Base-by-base conservation (phyloP, 2,113 vertebrate species). In the Lonchura striata region DNA sequence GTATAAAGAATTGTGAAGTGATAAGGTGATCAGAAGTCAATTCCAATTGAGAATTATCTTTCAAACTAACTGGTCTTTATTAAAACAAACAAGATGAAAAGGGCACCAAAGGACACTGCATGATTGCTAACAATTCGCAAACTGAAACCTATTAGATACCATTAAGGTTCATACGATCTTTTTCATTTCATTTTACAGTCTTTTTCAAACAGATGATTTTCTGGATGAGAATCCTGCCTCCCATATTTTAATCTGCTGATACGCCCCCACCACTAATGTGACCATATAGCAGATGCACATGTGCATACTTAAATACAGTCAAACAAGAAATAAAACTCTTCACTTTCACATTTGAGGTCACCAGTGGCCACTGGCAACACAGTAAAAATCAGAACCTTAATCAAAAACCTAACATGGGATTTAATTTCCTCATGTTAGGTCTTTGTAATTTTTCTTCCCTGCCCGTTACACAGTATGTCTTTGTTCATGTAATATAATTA, bases 61-160 rank as follows among this genome's bases (percentile, higher is more conserved):
- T 94, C 90, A 83, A 75, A 78, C 54, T 71, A 92, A 86, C 71
- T 68, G 61, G 69, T 92, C 56, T 82, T 83, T 68, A 92, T 83
- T 86, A 86, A 92, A 90, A 88, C 27, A 66, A 81, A 75, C 56
- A 86, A 54, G 60, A 59, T 46, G n/a, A 83, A 88, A 90, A 93
- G 84, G 92, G 47, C 76, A 87, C 19, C 52, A 90, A 82, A 65
- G 77, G 82, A 92, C n/a, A 89, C 81, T 25, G 61, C 39, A 60
- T 69, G 86, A 90, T 76, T 92, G 88, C 93, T 97, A 94, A 90
- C 88, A 70, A 75, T 9, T 47, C 1, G 0, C 75, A 97, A 94
- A 94, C 49, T 65, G 86, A 95, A 92, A 96, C 92, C 93, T 83
- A 86, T 96, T 94, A 92, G 91, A 60, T n/a, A 74, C 28, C 56